Evolutionary conservation across 1,140 invertebrate genomes (phyloP).

Genomic region (Triops longicaudatus): DNA sequence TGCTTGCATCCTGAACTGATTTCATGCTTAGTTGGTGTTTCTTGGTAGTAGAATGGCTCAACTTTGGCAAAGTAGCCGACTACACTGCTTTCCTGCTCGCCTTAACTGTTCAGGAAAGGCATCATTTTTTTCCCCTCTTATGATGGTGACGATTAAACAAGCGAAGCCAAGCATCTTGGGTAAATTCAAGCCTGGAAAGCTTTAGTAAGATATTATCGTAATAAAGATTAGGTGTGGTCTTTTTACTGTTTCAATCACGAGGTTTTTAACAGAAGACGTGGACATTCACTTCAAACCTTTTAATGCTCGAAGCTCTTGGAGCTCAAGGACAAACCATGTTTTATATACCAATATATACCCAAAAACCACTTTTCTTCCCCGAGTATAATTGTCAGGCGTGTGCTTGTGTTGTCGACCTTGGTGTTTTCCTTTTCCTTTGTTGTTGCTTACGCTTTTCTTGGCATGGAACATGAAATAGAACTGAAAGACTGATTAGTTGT

Average conservation of each 20-base stretch:
- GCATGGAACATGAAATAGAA: not conserved
- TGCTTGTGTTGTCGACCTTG: slow-evolving; percentile 5
- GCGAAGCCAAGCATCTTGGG: too few species aligned
- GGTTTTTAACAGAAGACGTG: not conserved
- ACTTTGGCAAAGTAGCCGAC: not conserved
- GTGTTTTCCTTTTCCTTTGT: slow-evolving; percentile 2
- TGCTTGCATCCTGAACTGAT: not conserved
- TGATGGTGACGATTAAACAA: too few species aligned
- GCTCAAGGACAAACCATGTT: not conserved
- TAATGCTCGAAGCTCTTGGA: not conserved
- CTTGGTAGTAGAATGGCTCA: not conserved
- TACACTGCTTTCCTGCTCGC: not conserved
- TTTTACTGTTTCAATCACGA: not conserved
- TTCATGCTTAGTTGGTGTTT: not conserved
- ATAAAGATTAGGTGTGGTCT: not conserved
- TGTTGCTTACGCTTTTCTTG: not conserved
- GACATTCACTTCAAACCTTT: not conserved
- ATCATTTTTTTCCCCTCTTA: too few species aligned
- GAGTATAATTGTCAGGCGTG: not conserved
- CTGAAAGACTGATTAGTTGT: not conserved
- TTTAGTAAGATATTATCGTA: not conserved
- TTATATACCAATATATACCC: slow-evolving; percentile 12
- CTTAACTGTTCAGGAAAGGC: too few species aligned
- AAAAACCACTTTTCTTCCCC: not conserved
- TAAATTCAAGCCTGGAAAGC: not conserved